Percentiles rank a stretch among this genome's conserved stretches.
Conservation (phyloP, 2,113 vertebrate genomes). For the Toxostoma redivivum region DNA sequence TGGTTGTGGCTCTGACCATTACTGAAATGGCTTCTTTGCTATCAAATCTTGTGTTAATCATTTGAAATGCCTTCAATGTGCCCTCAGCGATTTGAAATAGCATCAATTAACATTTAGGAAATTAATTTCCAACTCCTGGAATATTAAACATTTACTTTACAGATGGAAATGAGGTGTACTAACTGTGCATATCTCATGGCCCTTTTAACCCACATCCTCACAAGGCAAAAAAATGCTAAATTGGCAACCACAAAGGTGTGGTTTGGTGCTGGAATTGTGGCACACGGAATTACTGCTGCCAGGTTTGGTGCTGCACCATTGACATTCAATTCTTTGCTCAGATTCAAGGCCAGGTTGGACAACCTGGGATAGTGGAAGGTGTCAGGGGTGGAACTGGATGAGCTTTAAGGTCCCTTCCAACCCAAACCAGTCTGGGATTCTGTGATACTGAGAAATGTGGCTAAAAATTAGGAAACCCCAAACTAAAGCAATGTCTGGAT, state of each 20-base stretch:
- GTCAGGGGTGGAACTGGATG: neutral
- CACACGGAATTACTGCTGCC: neutral
- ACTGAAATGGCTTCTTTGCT: neutral
- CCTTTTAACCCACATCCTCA: neutral
- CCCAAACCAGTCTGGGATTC: neutral
- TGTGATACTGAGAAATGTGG: neutral
- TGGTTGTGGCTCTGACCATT: neutral
- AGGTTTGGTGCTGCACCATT: neutral
- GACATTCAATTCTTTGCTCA: neutral
- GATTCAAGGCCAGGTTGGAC: neutral
- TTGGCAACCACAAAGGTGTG: neutral
- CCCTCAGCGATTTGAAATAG: slow-evolving; percentile 35
- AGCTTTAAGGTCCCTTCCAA: neutral
- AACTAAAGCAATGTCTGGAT: neutral
- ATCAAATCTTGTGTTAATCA: neutral
- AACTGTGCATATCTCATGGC: neutral
- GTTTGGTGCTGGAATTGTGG: neutral
- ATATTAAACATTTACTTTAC: slow-evolving; percentile 44
- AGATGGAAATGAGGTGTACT: slow-evolving; percentile 36
- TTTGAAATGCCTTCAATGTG: neutral
- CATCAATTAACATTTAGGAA: slow-evolving; percentile 64
- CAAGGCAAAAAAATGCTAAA: neutral
- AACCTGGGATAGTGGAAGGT: neutral
- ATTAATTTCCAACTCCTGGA: slow-evolving; percentile 7
- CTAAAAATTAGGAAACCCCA: neutral